These are phyloP conservation scores for Sebastes umbrosus DNA, from an alignment of 2,797 vertebrate genomes.

Conservation along the genomic window DNA sequence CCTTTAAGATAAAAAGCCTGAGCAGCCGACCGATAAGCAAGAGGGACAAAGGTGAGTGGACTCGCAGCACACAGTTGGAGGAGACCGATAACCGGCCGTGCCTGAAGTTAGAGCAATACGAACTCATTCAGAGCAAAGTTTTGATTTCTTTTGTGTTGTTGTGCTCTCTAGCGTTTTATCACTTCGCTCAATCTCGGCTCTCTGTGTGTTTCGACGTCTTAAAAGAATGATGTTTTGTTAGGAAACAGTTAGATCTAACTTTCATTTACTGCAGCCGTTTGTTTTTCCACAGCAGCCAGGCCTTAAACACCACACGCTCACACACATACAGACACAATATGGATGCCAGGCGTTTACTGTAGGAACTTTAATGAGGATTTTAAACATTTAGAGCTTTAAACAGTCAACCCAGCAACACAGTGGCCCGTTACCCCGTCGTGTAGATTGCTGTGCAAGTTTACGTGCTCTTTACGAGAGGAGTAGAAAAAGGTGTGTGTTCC, in stretches of 20 bases:
- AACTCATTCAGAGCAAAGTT: not conserved
- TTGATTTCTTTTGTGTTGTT: constrained; percentile 12
- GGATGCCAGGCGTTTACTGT: constrained; percentile 3
- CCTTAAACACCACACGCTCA: not conserved
- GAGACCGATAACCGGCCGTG: not conserved
- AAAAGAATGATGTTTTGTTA: constrained; percentile 20
- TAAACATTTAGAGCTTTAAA: constrained; percentile 7
- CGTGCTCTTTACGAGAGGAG: not conserved
- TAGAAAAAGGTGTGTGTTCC: constrained; percentile 2
- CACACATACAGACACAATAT: not conserved
- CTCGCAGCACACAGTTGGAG: not conserved
- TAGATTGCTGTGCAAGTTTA: not conserved
- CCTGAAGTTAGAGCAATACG: not conserved
- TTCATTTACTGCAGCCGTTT: not conserved
- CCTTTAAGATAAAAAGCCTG: constrained; percentile 34
- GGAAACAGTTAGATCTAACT: not conserved
- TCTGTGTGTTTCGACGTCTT: constrained; percentile 8
- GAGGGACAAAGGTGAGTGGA: constrained; percentile 16
- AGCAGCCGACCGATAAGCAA: constrained; percentile 25
- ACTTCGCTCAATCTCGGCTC: not conserved
- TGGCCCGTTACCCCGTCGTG: not conserved
- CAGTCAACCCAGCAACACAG: not conserved
- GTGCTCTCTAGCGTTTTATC: not conserved
- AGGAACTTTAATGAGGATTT: constrained; percentile 4
- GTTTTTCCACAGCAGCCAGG: not conserved